Base-by-base conservation (phyloP, 2,797 vertebrate species). In the Natrix natrix region DNA sequence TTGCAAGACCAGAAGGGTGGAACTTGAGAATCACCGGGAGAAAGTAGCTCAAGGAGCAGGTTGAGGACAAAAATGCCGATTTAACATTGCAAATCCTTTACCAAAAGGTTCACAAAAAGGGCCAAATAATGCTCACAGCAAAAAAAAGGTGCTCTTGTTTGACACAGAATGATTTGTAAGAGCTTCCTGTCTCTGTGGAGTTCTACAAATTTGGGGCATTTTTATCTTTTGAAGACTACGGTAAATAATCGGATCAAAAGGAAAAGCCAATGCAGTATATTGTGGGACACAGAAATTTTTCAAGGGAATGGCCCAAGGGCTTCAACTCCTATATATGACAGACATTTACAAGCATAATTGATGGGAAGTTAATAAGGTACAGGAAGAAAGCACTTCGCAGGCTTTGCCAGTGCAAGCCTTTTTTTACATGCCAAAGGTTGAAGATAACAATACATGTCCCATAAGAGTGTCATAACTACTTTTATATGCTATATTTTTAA, bases 311-410 rank as follows among this genome's bases (percentile, higher is more conserved):
- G 92, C 87, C 59, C 66, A 91, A 88, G 74, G 94, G 88, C 87
- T 92, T 94, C 94, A 91, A 89, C 93, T 96, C 95, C 91, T 78
- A 95, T 63, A 96, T 92, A 92, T 96, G 96, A 97, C 96, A 97
- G 93, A 92, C 95, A 95, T 95, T 96, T 97, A 95, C 93, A 96
- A 94, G 93, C 61, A 91, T 96, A 96, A 97, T 95, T 97, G 95
- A 97, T 96, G 95, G 94, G 91, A 92, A 96, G 95, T 96, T 96
- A 96, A 96, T 91, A 83, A 90, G 95, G 95, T 94, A 96, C 93
- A 97, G 94, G 96, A 96, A 95, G 96, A 97, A 97, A 97, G 94
- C 86, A 93, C 95, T 96, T 97, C 96, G 96, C 95, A 97, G 87
- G 93, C 22, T 32, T 96, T 95, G 95, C 95, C 96, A 97, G 93